Evolutionary conservation across 2,797 vertebrate species (phyloP), one percentile per base, ranked within the genome.

Genomic region (Botia kubotai): DNA sequence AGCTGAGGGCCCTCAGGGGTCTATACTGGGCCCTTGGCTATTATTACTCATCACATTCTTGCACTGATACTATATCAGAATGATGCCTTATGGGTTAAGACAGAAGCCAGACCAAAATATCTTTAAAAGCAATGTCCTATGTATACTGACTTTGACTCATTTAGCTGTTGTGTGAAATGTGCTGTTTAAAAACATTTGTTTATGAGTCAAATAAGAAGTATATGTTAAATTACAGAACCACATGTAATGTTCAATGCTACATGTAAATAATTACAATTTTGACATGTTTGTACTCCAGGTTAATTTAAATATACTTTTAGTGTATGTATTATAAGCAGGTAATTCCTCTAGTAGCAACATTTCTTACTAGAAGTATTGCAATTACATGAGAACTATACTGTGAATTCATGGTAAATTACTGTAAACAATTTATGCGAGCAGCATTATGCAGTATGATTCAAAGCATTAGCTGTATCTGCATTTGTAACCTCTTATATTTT

Each of bases 21-120:
- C 8, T 63, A 33, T 53, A 29, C 10, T 72, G 6, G 77, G 29
- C 48, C 48, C 2, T 0, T 72, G 77, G 77, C 58, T 79, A 48
- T 36, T 78, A 70, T 78, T 72, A 65, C 58, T 72, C 69, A 79
- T 26, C 69, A 78, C 67, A 78, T 71, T 78, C 55, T 70, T 43
- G 65, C 43, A 26, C 57, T 50, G 68, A 43, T 39, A 66, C 16
- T 66, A 10, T 66, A 77, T 36, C 65, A 58, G 33, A n/a, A 53
- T 16, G 67, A 58, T 0, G 39, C 43, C 55, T 36, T 78, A 29
- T 78, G 76, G 39, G 46, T 62, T 60, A 14, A 52, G 33, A 62
- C n/a, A 62, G 48, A 57, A 78, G 55, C 76, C 21, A 50, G 70
- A 60, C 43, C 13, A 50, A 78, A 78, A 70, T 11, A 11, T 17